Evolutionary conservation across 2,888 invertebrate species (phyloP), one percentile per base, ranked within the genome.

Genomic region (Sclerodermus sp.): DNA sequence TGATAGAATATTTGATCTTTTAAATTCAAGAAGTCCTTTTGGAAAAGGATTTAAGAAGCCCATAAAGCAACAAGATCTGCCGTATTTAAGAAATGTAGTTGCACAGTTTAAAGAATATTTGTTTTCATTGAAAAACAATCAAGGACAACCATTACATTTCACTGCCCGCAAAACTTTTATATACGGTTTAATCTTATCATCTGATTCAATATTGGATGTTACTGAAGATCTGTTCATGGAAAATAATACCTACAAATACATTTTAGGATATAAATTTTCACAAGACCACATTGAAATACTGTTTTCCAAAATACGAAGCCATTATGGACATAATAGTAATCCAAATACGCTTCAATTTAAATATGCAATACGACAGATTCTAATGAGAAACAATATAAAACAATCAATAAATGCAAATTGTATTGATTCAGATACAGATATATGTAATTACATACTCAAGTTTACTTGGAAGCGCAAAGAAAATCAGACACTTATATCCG

Each of bases 1-100:
- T 13, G 54, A 60, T 44, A 51, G 42, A 41, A 14, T 58, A 18
- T 64, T 67, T 48, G 66, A 65, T 38, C 42, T 57, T n/a, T 36
- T 65, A 9, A 62, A 66, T 49, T 51, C 52, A 1, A 37, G 64
- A 30, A 65, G 53, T 47, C 53, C 54, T 30, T 16, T 17, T 8
- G 17, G 41, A 15, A 16, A 40, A 40, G 41, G 41, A 8, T 40
- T 17, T 13, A 40, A 40, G 16, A 18, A 16, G 10, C 41, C 41
- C 8, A 8, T 40, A 40, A 16, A 8, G 8, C 13, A 12, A n/a
- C 37, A 8, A n/a, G 37, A 37, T 37, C 5, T 37, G 6, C 14
- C 37, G 13, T 37, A 6, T 37, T 13, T 9, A 37, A 8, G 13
- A 37, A 13, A 37, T 12, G 14, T 9, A 6, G 13, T 37, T 5